Conservation (phyloP, 2,888 invertebrate species). For the Pycnomerus fuliginosus region DNA sequence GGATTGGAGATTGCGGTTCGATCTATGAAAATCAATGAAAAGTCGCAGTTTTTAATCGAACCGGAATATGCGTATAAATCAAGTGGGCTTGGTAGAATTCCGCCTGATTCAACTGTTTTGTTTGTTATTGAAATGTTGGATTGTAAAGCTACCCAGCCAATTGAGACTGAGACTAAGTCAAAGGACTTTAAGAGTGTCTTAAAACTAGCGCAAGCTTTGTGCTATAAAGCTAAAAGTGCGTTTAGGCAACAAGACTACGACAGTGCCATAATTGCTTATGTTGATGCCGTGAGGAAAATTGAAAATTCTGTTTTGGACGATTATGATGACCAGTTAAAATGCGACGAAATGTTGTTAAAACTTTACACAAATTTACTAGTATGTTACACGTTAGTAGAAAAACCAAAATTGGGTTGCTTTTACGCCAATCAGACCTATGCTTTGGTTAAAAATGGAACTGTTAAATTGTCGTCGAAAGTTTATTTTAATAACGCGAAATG, state of each 20-base stretch:
- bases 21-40: constrained; percentile 78
- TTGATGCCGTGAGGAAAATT: constrained; percentile 62
- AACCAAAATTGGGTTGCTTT: constrained; percentile 64
- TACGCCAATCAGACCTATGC: constrained; percentile 61
- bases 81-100: constrained; percentile 77
- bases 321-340: constrained; percentile 65
- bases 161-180: constrained; percentile 54
- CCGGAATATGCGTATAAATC: constrained; percentile 74
- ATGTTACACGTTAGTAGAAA: constrained; percentile 64
- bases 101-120: constrained; percentile 68
- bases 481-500: constrained; percentile 70
- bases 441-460: constrained; percentile 54
- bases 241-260: constrained; percentile 56
- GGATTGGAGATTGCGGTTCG: constrained; percentile 72
- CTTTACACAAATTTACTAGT: constrained; percentile 73
- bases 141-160: constrained; percentile 10
- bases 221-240: constrained; percentile 63
- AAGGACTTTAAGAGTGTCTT: constrained; percentile 63
- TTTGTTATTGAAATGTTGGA: constrained; percentile 73
- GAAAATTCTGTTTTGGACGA: constrained; percentile 66
- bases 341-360: constrained; percentile 64
- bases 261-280: constrained; percentile 60
- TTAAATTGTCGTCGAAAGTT: constrained; percentile 62
- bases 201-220: constrained; percentile 61
- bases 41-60: constrained; percentile 73